Base-by-base conservation (phyloP, 2,888 invertebrate species). In the Synanthedon andrenaeformis region DNA sequence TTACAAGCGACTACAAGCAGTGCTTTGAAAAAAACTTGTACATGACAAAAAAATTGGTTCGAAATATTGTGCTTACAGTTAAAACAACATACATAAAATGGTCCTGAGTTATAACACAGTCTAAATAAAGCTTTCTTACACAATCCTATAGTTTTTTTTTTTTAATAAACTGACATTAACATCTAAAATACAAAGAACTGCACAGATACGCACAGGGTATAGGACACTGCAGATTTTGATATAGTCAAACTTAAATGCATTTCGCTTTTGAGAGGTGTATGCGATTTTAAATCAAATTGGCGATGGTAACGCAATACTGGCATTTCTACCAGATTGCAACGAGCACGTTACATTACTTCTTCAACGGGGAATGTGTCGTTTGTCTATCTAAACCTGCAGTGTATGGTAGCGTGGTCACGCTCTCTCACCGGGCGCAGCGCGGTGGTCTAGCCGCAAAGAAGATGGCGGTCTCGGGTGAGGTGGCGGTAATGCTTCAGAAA, bases 391-490 rank as follows among this genome's bases (percentile, higher is more conserved):
- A 79, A 74, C 82, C 82, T 77, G 85, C 83, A 79, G 78, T 84
- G 85, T 58, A 61, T 55, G 59, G 72, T 69, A 70, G 67, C 59
- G 72, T 66, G 72, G 82, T 84, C 85, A 85, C 83, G 85, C 85
- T 80, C 82, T 78, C 86, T 87, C 85, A 86, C 83, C 89, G 79
- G 81, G 89, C 85, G 82, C 89, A 73, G 81, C 88, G 66, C 88
- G 88, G 66, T 82, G 84, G 63, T 91, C 90, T 65, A 90, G 85
- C 55, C 88, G 82, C 54, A 88, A 83, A 48, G 87, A 87, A 3
- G 85, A 86, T 3, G 88, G 88, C 58, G 87, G 87, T 23, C 84
- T 79, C 53, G 86, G 87, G 69, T 85, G 85, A 53, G 83, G 80
- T 42, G 85, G 82, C 8, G 82, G 84, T 41, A 86, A 71, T 57